Base-by-base conservation (phyloP, 2,113 vertebrate species). In the Origma solitaria region DNA sequence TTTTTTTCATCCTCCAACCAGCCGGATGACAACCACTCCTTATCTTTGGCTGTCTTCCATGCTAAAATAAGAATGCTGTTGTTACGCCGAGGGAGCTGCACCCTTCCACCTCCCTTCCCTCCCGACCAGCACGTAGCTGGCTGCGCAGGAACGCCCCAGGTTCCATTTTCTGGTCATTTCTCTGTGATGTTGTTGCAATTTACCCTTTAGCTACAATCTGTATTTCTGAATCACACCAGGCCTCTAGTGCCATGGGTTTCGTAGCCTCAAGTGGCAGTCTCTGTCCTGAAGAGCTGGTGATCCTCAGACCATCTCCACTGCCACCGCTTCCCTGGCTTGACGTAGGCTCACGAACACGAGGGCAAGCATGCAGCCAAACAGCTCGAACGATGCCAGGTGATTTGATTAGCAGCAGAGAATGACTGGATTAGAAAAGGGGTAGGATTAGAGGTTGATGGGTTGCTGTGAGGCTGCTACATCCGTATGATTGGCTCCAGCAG, bases 1-100 rank as follows among this genome's bases (percentile, higher is more conserved):
- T 61, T 28, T 38, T 38, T 44, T 51, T 51, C 6, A 88, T 71
- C 65, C 68, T 91, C 75, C 79, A 82, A 71, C 84, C 89, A 93
- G 60, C 70, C 47, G 73, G 94, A 94, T 90, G 72, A 93, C 90
- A 95, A 82, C 78, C 86, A n/a, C 92, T 95, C 92, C 93, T 94
- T 96, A 96, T 96, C 93, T 97, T 12, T 97, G 95, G 94, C 95
- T 68, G 75, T 92, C 79, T 88, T 96, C 95, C 95, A 95, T 45
- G 83, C 93, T 95, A 97, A 93, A 96, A 94, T 91, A 96, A 96
- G 93, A 94, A 93, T 38, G 84, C 83, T 0, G 82, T 87, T 92
- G 88, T 85, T 92, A 69, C 7, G 30, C 81, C 9, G 33, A 94
- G 90, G 90, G 90, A 96, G 93, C 86, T 96, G 95, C 90, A 51